Evolutionary conservation across 2,888 invertebrate genomes (phyloP), one percentile per base, ranked within the genome.

Genomic region (Poecilobothrus nobilitatus): DNA sequence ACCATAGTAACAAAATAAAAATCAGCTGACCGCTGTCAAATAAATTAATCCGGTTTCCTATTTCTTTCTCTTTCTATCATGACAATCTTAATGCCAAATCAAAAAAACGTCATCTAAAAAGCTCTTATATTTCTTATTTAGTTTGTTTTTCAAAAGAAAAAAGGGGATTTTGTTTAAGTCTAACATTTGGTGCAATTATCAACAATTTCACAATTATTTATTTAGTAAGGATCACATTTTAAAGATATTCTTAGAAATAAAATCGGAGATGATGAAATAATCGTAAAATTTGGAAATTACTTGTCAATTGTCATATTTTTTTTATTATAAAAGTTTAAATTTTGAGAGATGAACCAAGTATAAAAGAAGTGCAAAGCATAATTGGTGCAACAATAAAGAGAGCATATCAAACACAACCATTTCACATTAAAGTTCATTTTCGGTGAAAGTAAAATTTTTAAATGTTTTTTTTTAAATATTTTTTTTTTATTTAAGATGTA

Each of bases 61-160:
- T n/a, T 53, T 12, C n/a, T 53, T 53, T 53, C 53, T 53, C 53
- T 53, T 53, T 53, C 18, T 53, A 41, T 5, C 6, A 53, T 37
- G 37, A 37, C 37, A 37, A 8, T 37, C n/a, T 37, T 37, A 37
- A 53, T 53, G 53, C 53, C 53, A 53, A 53, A 53, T 53, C 12
- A 37, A 37, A n/a, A 63, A 63, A 63, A 63, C 63, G 63, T 63
- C 63, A 63, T 18, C 63, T 63, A 27, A 63, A 63, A 63, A 63
- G 63, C 63, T 63, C 53, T 6, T 27, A n/a, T 22, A 12, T 62
- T 61, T 61, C 9, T 62, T 20, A 20, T 62, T 62, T 62, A 4
- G 27, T 41, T 41, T 41, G 53, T 53, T 53, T 41, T 53, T 53
- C n/a, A 53, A 18, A 53, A n/a, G n/a, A 6, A 53, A 53, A 53